Conservation (phyloP, 1,140 invertebrate genomes). For the Drosophila nasuta region DNA sequence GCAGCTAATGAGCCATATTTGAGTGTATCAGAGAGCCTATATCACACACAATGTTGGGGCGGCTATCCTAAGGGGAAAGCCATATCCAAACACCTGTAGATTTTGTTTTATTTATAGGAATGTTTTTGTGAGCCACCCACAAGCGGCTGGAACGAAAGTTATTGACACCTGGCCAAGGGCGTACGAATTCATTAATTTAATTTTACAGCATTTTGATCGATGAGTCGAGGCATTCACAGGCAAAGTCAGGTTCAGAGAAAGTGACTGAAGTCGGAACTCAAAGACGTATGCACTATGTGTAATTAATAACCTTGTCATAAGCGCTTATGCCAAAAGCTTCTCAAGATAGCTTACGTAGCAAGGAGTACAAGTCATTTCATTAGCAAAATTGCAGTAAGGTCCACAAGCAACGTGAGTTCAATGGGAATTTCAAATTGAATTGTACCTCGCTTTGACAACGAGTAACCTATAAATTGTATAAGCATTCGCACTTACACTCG, state of each 20-base stretch:
- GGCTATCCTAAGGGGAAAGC: background rate
- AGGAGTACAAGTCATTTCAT: constrained; percentile 36
- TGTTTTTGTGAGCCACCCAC: background rate
- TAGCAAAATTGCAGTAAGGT: constrained; percentile 40
- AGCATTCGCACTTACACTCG: constrained; percentile 17
- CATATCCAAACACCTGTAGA: background rate
- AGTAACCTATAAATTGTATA: constrained; percentile 37
- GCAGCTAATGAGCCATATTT: constrained; percentile 10
- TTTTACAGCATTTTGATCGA: constrained; percentile 43
- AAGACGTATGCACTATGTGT: constrained; percentile 18
- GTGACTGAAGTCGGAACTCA: background rate
- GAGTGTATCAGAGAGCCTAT: background rate
- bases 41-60: no score
- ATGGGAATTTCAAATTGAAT: constrained; percentile 30
- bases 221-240: background rate
- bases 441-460: constrained; percentile 8
- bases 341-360: background rate
- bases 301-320: constrained; percentile 45
- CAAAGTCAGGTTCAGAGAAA: background rate
- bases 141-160: constrained; percentile 17
- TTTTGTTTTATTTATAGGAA: constrained; percentile 3
- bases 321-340: constrained; percentile 22
- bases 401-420: constrained; percentile 11
- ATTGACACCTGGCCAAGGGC: constrained; percentile 26
- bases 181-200: constrained; percentile 36